Percentiles rank a stretch among this genome's conserved stretches.
Conservation (phyloP, 2,888 invertebrate genomes). For the Pegoplata infirma region DNA sequence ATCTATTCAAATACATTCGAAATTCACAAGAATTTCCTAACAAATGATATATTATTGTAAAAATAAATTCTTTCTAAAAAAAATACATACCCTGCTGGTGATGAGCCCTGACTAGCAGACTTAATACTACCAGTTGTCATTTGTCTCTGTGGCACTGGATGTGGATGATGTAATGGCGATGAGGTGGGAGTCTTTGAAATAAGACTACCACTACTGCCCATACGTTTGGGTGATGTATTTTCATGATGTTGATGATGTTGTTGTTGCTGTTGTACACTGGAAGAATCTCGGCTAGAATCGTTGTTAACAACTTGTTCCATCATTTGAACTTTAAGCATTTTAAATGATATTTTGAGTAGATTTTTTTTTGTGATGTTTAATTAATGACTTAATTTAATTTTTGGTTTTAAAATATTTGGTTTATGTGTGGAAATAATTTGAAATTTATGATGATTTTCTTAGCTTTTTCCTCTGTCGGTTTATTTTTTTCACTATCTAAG, state of each 20-base stretch:
- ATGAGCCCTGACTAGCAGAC: slow-evolving; percentile 76
- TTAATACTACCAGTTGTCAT: slow-evolving; percentile 69
- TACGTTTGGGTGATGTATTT: slow-evolving; percentile 56
- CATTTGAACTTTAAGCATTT: slow-evolving; percentile 88
- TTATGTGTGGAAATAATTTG: slow-evolving; percentile 7
- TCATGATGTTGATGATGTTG: slow-evolving; percentile 13
- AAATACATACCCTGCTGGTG: slow-evolving; percentile 76
- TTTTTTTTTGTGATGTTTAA: no score
- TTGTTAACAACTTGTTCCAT: slow-evolving; percentile 86
- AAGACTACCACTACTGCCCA: slow-evolving; percentile 58
- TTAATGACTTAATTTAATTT: slow-evolving; percentile 54
- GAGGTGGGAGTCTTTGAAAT: slow-evolving; percentile 69
- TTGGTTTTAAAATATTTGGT: slow-evolving; percentile 55
- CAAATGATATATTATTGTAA: no score
- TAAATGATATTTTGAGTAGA: no score
- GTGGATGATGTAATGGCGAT: slow-evolving; percentile 73
- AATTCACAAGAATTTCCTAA: no score
- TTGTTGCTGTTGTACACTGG: slow-evolving; percentile 25
- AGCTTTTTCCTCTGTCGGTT: not conserved
- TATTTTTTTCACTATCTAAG: slow-evolving; percentile 2
- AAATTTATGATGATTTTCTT: not conserved
- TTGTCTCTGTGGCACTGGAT: slow-evolving; percentile 70
- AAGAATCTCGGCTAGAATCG: slow-evolving; percentile 74
- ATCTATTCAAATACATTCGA: no score
- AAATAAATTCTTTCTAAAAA: no score